Evolutionary conservation across 2,888 invertebrate genomes (phyloP), one percentile per base, ranked within the genome.

Genomic region (Cancer borealis): DNA sequence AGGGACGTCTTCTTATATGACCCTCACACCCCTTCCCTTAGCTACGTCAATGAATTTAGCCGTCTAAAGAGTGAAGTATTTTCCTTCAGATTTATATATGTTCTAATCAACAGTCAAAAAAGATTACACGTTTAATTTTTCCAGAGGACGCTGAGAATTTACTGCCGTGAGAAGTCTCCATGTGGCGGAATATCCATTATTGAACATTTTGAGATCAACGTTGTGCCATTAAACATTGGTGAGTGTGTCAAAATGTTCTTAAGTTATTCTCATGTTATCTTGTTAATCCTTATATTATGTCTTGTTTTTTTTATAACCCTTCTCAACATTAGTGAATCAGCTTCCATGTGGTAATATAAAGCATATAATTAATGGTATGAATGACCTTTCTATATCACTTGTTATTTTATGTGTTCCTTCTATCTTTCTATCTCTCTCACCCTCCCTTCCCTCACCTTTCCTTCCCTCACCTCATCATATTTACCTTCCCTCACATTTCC

Each of bases 161-260:
- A 99, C 97, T 99, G 99, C 96, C 97, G 99, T 95, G 99, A 99
- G 97, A 98, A 98, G 96, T 98, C 99, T 89, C 99, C 99, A 0
- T 99, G 99, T 8, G 99, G 99, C n/a, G 99, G 99, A 3, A 99
- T 99, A 96, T 98, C 99, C 0, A 99, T 99, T 21, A 99, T 99
- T 96, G 99, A 99, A 96, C 99, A 99, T 97, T 99, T 99, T 96
- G 99, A 99, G 97, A 99, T 99, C 96, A 99, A 99, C 97, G 98
- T 99, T 88, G 98, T 99, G 21, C 99, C 99, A 12, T 97, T 99
- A 95, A 98, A 98, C 0, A 98, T 98, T 96, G 98, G 98, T 98
- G 96, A 95, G 93, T 92, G n/a, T n/a, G n/a, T n/a, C n/a, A n/a
- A n/a, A n/a, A n/a, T 30, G 3, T 88, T 79, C 30, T 79, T 2